phyloP scores from a whole-genome alignment of 2,113 vertebrate species.

The Leucopsar rothschildi region DNA sequence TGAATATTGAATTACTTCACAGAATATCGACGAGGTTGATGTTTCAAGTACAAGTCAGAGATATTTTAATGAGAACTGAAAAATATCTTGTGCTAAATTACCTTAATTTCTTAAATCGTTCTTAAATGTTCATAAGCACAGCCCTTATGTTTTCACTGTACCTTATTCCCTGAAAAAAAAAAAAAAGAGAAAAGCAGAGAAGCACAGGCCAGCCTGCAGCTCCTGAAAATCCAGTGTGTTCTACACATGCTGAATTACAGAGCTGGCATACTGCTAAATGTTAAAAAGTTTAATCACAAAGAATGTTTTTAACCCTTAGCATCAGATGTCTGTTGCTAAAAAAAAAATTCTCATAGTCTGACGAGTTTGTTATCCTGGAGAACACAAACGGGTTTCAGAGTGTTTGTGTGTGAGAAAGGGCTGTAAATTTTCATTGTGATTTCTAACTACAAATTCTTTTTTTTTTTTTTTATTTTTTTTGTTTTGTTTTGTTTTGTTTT shows the following conservation, averaged over 20 bases:
- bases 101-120: neutral
- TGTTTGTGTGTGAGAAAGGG: accelerated
- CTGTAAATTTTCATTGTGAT: neutral
- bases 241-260: neutral
- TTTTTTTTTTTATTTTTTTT: neutral
- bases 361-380: neutral
- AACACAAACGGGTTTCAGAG: neutral
- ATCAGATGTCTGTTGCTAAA: neutral
- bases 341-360: neutral
- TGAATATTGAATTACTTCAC: neutral
- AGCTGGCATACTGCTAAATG: neutral
- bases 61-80: neutral
- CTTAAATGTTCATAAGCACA: neutral
- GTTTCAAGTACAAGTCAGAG: neutral
- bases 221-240: neutral
- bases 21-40: neutral
- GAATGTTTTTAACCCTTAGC: neutral
- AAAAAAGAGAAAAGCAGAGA: neutral
- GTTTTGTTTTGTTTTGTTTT: too few species aligned
- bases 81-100: neutral
- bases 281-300: neutral
- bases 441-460: neutral
- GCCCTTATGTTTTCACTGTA: neutral
- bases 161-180: neutral
- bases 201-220: neutral